Conservation (phyloP, 64 coral and sea anemone species). For the Porites lutea region DNA sequence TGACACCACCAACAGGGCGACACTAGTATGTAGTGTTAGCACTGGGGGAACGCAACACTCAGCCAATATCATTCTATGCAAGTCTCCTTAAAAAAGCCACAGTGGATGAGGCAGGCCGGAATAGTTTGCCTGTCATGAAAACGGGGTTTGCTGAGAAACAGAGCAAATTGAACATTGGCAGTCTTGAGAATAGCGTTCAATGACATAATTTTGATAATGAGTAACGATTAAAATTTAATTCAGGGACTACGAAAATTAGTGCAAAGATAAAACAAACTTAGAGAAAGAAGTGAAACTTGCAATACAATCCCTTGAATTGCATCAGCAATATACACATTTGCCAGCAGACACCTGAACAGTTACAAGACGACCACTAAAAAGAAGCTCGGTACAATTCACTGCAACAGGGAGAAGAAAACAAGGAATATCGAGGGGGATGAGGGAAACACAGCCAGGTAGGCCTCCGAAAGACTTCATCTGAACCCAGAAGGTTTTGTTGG, state of each 20-base stretch:
- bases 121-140: not conserved
- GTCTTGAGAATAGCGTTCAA: too few relatives aligned
- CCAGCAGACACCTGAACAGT: too few relatives aligned
- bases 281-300: too few relatives aligned
- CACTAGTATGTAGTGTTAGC: conserved; percentile 42
- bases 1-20: conserved; percentile 23
- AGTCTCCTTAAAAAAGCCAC: conserved; percentile 22
- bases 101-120: not conserved
- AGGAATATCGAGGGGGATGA: conserved; percentile 1
- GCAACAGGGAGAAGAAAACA: too few relatives aligned
- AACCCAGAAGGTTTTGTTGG: too few relatives aligned
- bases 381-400: conserved; percentile 2
- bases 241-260: not conserved
- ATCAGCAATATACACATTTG: too few relatives aligned
- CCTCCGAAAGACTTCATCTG: conserved; percentile 9
- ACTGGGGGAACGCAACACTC: conserved; percentile 15
- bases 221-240: not conserved
- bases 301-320: too few relatives aligned
- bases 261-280: not conserved
- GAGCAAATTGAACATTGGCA: too few relatives aligned
- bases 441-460: conserved; percentile 19
- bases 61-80: conserved; percentile 42
- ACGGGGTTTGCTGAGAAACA: too few relatives aligned
- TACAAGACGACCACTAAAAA: not conserved
- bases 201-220: too few relatives aligned